Evolutionary conservation across 2,113 vertebrate genomes (phyloP).

Genomic region (Leucoraja erinaceus): DNA sequence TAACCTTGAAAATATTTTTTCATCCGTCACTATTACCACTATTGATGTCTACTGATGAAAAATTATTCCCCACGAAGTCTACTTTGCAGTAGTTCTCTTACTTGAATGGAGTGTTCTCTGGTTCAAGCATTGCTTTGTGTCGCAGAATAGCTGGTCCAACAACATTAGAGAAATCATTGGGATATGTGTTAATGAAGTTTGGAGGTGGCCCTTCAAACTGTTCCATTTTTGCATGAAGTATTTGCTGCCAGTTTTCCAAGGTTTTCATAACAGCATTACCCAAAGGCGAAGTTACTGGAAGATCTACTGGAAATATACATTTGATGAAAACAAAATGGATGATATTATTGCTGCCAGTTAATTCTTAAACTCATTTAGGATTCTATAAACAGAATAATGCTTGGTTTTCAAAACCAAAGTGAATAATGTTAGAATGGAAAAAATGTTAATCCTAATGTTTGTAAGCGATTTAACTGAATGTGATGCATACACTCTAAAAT

Average conservation of each 20-base stretch:
- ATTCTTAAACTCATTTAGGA: not conserved
- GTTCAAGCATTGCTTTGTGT: slow-evolving; percentile 94
- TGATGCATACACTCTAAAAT: not conserved
- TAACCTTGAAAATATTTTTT: too few species aligned
- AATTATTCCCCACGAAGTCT: too few species aligned
- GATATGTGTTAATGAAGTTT: slow-evolving; percentile 87
- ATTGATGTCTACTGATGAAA: too few species aligned
- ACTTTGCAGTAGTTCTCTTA: slow-evolving; percentile 49
- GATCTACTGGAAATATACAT: slow-evolving; percentile 60
- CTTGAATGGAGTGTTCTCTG: slow-evolving; percentile 98
- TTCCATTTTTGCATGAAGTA: slow-evolving; percentile 83
- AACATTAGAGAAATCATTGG: slow-evolving; percentile 69
- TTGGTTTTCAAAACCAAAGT: not conserved
- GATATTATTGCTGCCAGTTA: not conserved
- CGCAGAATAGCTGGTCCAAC: slow-evolving; percentile 80
- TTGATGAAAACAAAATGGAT: not conserved
- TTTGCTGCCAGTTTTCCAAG: slow-evolving; percentile 91
- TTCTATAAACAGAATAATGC: too few species aligned
- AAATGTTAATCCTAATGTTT: not conserved
- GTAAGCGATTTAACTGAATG: not conserved
- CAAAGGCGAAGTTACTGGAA: slow-evolving; percentile 86
- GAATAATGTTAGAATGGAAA: not conserved
- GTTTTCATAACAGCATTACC: slow-evolving; percentile 85
- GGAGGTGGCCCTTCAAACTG: slow-evolving; percentile 89
- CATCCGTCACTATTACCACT: too few species aligned